Base-by-base conservation (phyloP, 2,888 invertebrate species). In the Physocephala rufipes region DNA sequence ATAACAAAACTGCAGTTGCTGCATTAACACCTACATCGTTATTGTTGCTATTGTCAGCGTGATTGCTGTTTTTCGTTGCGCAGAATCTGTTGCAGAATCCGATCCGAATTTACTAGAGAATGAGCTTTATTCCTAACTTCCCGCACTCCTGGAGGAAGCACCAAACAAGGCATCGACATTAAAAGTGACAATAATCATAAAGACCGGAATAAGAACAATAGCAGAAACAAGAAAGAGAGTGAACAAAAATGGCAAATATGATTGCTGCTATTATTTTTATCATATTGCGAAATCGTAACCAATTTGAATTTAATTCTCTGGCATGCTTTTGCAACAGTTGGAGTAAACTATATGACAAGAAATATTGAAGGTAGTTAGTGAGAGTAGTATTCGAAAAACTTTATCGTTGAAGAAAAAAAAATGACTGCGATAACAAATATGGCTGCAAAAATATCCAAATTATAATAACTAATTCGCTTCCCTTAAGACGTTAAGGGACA, bases 231-330 rank as follows among this genome's bases (percentile, higher is more conserved):
- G 9, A 19, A 36, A 59, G 3, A 59, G 28, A 28, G n/a, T 43
- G 19, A 16, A 68, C 68, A 30, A 61, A 68, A 68, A 68, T 68
- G 68, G 68, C 68, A 68, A 68, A 68, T 68, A 68, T 68, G 68
- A 68, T 68, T 68, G 68, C 68, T 55, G 19, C 45, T 43, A 7
- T 19, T 24, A 43, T 43, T 63, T 16, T 43, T 63, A 63, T 63
- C 63, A 16, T 21, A 36, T 16, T 36, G 9, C 21, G 12, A 30
- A 45, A 63, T 63, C 63, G 30, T 43, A 19, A 47, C 63, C 63
- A 63, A 47, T 47, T 58, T 58, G 28, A 26, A 15, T 26, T 30
- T 43, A 45, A 43, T 63, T 43, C 19, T 30, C 24, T 13, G 43
- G 63, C 19, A 63, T 58, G 19, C 24, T 21, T 24, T 9, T 28